A percentile compares a stretch with the other conserved stretches of the same genome.
Evolutionary conservation across 1,140 invertebrate genomes (phyloP).

Genomic region (Platyscapa corneri): DNA sequence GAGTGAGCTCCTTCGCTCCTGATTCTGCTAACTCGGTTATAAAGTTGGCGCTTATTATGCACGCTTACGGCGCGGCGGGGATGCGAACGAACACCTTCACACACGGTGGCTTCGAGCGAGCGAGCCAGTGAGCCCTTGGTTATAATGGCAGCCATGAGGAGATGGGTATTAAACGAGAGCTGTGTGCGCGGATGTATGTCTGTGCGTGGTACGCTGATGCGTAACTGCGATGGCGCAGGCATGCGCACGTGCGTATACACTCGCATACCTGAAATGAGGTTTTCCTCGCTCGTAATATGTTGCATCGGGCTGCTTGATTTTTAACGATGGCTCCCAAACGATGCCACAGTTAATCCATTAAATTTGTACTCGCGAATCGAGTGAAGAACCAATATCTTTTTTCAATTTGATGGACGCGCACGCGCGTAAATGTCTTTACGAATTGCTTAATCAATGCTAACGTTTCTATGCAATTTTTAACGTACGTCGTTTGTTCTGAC

Average conservation of each 20-base stretch:
- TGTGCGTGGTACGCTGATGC: no score
- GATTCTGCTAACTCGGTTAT: conserved; percentile 72
- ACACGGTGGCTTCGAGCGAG: neutral
- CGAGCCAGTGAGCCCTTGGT: conserved; percentile 37
- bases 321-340: neutral
- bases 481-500: no score
- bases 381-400: no score
- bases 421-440: neutral
- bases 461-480: no score
- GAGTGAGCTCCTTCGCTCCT: conserved; percentile 52
- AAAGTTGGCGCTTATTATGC: conserved; percentile 69
- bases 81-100: neutral
- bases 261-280: neutral
- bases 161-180: conserved; percentile 57
- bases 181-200: neutral
- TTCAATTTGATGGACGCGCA: neutral
- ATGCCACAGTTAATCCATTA: neutral
- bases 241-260: no score
- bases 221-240: no score
- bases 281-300: neutral
- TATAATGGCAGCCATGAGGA: conserved; percentile 67
- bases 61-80: conserved; percentile 29
- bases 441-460: no score
- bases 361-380: neutral
- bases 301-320: neutral